A percentile compares a stretch with the other conserved stretches of the same genome.
Conservation (phyloP, 2,113 vertebrate genomes). For the Daphoenositta chrysoptera region DNA sequence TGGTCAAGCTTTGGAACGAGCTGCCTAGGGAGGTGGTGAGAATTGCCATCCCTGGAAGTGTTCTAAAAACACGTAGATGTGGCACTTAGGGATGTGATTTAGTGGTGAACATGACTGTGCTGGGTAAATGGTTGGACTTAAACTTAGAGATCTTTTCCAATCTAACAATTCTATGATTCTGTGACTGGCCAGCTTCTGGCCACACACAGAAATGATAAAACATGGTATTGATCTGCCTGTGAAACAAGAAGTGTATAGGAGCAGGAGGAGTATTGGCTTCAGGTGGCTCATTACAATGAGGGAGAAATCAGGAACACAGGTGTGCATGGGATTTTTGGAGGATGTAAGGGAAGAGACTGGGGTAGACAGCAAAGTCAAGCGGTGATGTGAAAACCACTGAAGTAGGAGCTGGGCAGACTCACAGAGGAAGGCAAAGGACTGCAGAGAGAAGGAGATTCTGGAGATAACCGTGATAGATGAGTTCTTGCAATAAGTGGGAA, state of each 20-base stretch:
- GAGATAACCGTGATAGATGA: background rate
- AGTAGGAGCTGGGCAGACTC: background rate
- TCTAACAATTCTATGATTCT: background rate
- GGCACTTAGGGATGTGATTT: background rate
- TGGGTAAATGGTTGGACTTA: background rate
- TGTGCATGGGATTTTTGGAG: background rate
- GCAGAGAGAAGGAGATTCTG: background rate
- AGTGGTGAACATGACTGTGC: background rate
- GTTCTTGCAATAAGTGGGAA: background rate
- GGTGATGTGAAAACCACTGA: background rate
- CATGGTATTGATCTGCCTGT: background rate
- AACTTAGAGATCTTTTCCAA: background rate
- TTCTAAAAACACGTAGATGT: background rate
- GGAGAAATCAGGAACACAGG: background rate
- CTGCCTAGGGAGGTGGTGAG: background rate
- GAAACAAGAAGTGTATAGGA: background rate
- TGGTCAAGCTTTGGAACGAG: background rate
- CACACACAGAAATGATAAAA: accelerated
- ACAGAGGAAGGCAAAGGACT: background rate
- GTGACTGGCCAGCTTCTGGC: background rate
- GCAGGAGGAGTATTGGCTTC: background rate
- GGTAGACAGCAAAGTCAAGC: background rate
- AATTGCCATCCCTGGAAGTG: background rate
- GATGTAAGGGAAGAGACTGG: background rate
- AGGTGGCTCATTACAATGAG: background rate